These are phyloP conservation scores for Myotis myotis DNA, from an alignment of 2,797 vertebrate genomes.

Conservation along the genomic window DNA sequence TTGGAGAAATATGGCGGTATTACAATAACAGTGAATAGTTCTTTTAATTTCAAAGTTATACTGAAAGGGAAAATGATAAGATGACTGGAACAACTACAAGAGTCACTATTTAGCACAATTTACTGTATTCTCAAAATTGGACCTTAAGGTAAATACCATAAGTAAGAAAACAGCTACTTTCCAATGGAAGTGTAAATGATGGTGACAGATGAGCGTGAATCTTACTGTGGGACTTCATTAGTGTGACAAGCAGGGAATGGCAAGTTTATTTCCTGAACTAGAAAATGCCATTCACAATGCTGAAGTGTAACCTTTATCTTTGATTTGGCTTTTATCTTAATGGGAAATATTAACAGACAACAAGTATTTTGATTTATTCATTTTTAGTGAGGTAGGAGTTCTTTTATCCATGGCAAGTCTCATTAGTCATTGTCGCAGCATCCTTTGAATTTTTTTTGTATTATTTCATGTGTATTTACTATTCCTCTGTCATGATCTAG, in stretches of 20 bases:
- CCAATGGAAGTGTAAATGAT: not conserved
- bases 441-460: not conserved
- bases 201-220: not conserved
- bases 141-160: not conserved
- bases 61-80: not conserved
- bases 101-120: not conserved
- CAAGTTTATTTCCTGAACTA: not conserved
- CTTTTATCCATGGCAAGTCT: constrained; percentile 36
- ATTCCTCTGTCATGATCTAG: constrained; percentile 54
- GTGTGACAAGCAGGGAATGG: not conserved
- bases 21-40: not conserved
- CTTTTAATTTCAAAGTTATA: constrained; percentile 27
- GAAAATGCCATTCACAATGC: not conserved
- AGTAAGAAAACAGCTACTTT: not conserved
- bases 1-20: not conserved
- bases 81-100: not conserved
- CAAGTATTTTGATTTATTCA: constrained; percentile 54
- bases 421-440: constrained; percentile 11
- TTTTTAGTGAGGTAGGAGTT: not conserved
- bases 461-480: constrained; percentile 46
- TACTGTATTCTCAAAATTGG: not conserved
- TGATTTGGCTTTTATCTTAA: constrained; percentile 71
- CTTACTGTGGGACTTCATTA: not conserved
- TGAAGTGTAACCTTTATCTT: constrained; percentile 53
- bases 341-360: constrained; percentile 62